Percentiles rank a stretch among this genome's conserved stretches.
These are phyloP conservation scores for Epirrhoe tristata DNA, from an alignment of 2,888 invertebrate genomes.

Conservation along the genomic window DNA sequence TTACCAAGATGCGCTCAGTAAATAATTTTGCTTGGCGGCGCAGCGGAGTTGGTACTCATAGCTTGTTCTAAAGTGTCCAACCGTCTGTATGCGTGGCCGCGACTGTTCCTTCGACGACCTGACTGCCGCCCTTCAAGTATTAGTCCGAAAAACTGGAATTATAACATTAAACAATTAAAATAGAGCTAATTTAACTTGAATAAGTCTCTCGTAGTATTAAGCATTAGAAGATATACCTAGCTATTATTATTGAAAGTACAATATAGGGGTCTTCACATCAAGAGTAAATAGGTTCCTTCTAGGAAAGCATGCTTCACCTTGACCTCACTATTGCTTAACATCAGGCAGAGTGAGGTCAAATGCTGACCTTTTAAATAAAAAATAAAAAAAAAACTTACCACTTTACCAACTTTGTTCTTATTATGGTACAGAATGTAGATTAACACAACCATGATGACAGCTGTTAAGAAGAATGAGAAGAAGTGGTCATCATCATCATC, in stretches of 20 bases:
- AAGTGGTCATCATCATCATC: slow-evolving; percentile 75
- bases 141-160: slow-evolving; percentile 68
- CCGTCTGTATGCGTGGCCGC: slow-evolving; percentile 77
- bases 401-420: slow-evolving; percentile 77
- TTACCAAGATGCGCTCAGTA: slow-evolving; percentile 53
- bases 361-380: too few relatives aligned
- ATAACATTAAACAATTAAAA: not conserved
- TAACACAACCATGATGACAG: slow-evolving; percentile 68
- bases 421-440: slow-evolving; percentile 78
- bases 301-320: too few relatives aligned
- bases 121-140: slow-evolving; percentile 74
- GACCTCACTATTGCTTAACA: too few relatives aligned
- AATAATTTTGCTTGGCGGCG: slow-evolving; percentile 80
- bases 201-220: too few relatives aligned
- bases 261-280: too few relatives aligned
- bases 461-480: slow-evolving; percentile 78
- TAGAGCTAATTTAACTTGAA: not conserved
- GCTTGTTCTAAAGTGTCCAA: slow-evolving; percentile 80
- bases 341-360: too few relatives aligned
- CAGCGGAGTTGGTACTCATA: slow-evolving; percentile 69
- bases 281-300: too few relatives aligned
- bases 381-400: slow-evolving; percentile 59
- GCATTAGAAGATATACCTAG: too few relatives aligned
- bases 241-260: too few relatives aligned
- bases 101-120: slow-evolving; percentile 72